Evolutionary conservation across 2,888 invertebrate genomes (phyloP), one percentile per base, ranked within the genome.

Genomic region (Spisula subtruncata): DNA sequence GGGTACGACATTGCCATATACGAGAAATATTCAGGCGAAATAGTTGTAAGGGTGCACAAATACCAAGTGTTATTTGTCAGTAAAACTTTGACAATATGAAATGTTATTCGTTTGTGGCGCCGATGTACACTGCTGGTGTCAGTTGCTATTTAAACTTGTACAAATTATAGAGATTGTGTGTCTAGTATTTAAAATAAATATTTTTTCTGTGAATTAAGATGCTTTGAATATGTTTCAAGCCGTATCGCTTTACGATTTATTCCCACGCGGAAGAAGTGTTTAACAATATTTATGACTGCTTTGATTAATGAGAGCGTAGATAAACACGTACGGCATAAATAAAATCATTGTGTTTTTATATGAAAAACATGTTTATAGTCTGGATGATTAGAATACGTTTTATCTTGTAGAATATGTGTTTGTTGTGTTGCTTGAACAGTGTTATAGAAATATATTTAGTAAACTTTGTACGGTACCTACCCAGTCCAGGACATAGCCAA

Each of bases 201-300:
- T 75, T 35, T 71, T 71, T 35, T 32, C 75, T 2, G 20, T 1
- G 35, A 32, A 18, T 16, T 14, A 5, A 14, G 35, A 75, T 75
- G 35, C 32, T 35, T 75, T 32, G 35, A 75, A 75, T 32, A 14
- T 75, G 75, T 75, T 75, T 75, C 75, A 75, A 75, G 75, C 75
- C 8, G 35, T 75, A 75, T 75, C 75, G 29, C 35, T 32, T 16
- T 75, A 32, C 75, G 35, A 35, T 25, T 75, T 35, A 75, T 35
- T 32, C n/a, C 6, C n/a, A 25, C 35, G 32, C n/a, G 75, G 75
- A 32, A 35, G 32, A 32, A 75, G 8, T 5, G n/a, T n/a, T n/a
- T n/a, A 75, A 75, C 29, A 32, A 32, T 35, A 75, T 75, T 18
- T 2, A 32, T 75, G 32, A 35, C n/a, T 20, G 75, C 75, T 18